Evolutionary conservation across 2,888 invertebrate species (phyloP).

Genomic region (Drosophila longiperda): DNA sequence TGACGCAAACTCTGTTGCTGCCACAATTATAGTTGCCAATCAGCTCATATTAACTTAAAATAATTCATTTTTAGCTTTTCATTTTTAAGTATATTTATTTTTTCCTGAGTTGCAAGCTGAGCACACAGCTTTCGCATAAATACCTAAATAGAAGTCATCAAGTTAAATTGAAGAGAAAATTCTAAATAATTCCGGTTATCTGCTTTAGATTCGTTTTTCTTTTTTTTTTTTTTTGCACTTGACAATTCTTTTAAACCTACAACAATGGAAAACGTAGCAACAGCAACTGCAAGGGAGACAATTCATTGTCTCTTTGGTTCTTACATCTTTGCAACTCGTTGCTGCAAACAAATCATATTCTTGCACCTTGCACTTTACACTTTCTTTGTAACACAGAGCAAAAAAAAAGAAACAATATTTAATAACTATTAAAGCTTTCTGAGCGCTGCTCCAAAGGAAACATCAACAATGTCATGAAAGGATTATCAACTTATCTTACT

Average conservation of each 20-base stretch:
- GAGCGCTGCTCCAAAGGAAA: not conserved
- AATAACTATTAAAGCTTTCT: not conserved
- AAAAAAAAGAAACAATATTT: not conserved
- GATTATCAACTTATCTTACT: not conserved
- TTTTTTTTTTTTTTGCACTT: not conserved
- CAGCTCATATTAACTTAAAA: not conserved
- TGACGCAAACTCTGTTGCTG: slow-evolving; percentile 23
- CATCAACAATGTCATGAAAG: not conserved
- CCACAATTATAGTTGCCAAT: not conserved
- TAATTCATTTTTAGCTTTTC: not conserved
- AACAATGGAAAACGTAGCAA: not conserved
- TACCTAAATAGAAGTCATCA: not conserved
- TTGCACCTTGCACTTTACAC: not conserved
- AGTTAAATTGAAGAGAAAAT: not conserved
- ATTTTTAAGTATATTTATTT: not conserved
- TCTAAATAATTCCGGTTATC: not conserved
- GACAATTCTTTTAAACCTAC: not conserved
- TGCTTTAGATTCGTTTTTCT: not conserved
- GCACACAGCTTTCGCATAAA: not conserved
- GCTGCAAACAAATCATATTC: not conserved
- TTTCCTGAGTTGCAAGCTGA: not conserved
- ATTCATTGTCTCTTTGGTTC: not conserved
- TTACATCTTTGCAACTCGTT: not conserved
- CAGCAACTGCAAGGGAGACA: not conserved
- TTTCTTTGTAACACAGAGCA: not conserved